Conservation (phyloP, 2,888 invertebrate genomes). For the Malacosoma neustria region DNA sequence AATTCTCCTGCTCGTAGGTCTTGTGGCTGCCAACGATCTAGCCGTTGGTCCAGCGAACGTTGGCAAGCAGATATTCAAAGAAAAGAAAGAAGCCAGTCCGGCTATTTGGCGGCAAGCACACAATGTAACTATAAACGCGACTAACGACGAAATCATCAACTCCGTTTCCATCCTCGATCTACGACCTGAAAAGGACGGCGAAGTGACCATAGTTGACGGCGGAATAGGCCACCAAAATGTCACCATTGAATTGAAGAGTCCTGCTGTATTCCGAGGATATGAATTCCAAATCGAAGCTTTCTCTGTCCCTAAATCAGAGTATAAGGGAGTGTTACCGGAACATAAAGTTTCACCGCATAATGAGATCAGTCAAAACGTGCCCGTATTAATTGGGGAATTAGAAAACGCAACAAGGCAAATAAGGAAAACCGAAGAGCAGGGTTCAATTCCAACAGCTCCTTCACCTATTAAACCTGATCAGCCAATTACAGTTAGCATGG, state of each 20-base stretch:
- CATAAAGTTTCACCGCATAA: neutral
- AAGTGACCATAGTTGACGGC: conserved; percentile 44
- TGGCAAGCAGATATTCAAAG: conserved; percentile 42
- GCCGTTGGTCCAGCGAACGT: conserved; percentile 26
- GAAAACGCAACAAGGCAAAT: neutral
- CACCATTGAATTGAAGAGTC: conserved; percentile 53
- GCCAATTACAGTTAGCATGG: neutral
- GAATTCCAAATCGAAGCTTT: conserved; percentile 49
- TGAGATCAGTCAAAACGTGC: neutral
- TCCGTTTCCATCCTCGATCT: conserved; percentile 40
- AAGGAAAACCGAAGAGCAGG: conserved; percentile 1
- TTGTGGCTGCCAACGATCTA: conserved; percentile 36
- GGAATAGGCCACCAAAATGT: conserved; percentile 49
- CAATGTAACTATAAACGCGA: conserved; percentile 38
- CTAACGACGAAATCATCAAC: conserved; percentile 40
- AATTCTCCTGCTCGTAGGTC: conserved; percentile 26
- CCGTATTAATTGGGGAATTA: neutral
- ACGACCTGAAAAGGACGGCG: conserved; percentile 52
- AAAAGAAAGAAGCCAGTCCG: conserved; percentile 43
- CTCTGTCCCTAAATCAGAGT: conserved; percentile 16
- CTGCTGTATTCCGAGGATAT: conserved; percentile 49
- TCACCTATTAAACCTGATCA: neutral
- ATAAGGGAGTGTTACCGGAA: neutral
- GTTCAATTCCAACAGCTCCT: neutral
- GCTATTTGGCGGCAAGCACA: conserved; percentile 44